Evolutionary conservation across 2,113 vertebrate species (phyloP), one percentile per base, ranked within the genome.

Genomic region (Lipophrys pholis): DNA sequence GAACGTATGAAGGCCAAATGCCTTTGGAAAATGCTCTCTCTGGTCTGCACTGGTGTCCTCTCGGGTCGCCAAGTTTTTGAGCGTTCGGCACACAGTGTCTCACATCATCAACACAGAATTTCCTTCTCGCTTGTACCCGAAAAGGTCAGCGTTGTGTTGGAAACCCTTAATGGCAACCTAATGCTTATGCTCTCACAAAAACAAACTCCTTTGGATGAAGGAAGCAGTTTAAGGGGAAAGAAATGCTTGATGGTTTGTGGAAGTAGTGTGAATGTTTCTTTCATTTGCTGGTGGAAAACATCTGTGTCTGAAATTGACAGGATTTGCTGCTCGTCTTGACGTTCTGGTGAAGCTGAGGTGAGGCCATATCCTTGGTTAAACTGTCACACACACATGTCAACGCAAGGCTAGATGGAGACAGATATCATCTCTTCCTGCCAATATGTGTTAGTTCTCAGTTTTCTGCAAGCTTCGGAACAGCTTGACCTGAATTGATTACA

Each of bases 101-200:
- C 55, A 49, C 17, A 71, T 54, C 64, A 59, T 69, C 66, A 11
- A 66, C 16, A 10, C 65, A 50, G 17, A 81, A 78, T 85, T 87
- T 84, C 72, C 80, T 83, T 49, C 64, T 63, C 30, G 51, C 71
- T 83, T 59, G 38, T 54, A 39, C 11, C 1, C 53, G 59, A 43
- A 87, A 87, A 89, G 83, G 87, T 90, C 85, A 85, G 43, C 15
- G 76, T 64, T 73, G 68, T 69, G 73, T 73, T 46, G 2, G 55
- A 35, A 39, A 46, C 42, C 69, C 52, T 60, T 16, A 57, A 40
- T 15, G 62, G 50, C 68, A 74, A 51, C 69, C 21, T 4, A 1
- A 16, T 7, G 11, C 35, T 62, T 15, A 1, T 40, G 17, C 7
- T 16, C 53, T 40, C 12, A 9, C 57, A 11, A 58, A 71, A 66